A percentile compares a stretch with the other conserved stretches of the same genome.
Conservation (phyloP, 2,888 invertebrate species). For the Idaea straminata region DNA sequence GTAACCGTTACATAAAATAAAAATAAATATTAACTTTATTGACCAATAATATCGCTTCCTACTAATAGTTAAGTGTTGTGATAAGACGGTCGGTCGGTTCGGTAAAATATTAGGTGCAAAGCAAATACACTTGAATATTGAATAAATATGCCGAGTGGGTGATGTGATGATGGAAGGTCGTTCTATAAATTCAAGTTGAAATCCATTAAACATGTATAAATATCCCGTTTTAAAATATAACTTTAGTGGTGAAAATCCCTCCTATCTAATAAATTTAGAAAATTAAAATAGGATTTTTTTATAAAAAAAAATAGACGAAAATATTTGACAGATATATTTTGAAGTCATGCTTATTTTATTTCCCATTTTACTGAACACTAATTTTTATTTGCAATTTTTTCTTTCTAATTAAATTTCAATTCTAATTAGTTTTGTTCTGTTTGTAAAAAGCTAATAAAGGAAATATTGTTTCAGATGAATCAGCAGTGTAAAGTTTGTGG, state of each 20-base stretch:
- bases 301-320: background rate
- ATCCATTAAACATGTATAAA: background rate
- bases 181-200: constrained; percentile 1
- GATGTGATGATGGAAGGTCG: constrained; percentile 11
- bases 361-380: too few relatives aligned
- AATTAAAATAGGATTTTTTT: background rate
- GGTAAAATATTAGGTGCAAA: constrained; percentile 16
- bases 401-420: too few relatives aligned
- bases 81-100: constrained; percentile 6
- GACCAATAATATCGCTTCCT: constrained; percentile 5
- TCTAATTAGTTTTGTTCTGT: too few relatives aligned
- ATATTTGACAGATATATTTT: background rate
- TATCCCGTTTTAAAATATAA: too few relatives aligned
- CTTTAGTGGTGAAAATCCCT: too few relatives aligned
- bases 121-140: constrained; percentile 10
- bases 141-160: constrained; percentile 14
- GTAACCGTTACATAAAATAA: background rate
- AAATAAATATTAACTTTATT: background rate
- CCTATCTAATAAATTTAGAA: too few relatives aligned
- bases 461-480: constrained; percentile 89
- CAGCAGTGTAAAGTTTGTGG: constrained; percentile 98
- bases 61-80: constrained; percentile 11
- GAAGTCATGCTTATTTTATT: background rate
- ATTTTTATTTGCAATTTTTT: too few relatives aligned
- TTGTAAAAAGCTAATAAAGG: background rate